phyloP scores from a whole-genome alignment of 2,797 vertebrate species.

The Cossypha dichroa region DNA sequence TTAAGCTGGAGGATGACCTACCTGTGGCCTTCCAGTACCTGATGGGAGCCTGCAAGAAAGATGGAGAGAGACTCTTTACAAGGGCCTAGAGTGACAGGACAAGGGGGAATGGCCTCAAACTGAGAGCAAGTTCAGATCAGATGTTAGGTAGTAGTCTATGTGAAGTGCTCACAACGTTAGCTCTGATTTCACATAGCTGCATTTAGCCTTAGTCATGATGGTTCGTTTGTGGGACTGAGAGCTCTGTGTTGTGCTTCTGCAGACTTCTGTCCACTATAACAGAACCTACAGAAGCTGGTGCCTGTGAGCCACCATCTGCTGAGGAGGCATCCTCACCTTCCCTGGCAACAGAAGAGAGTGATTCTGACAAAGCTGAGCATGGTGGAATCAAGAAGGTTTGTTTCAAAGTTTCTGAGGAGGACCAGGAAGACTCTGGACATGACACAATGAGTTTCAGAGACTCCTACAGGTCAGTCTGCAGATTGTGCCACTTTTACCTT shows the following conservation, averaged over 20 bases:
- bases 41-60: background rate
- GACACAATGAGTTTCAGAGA: constrained; percentile 99
- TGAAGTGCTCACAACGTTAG: background rate
- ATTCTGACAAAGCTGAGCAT: constrained; percentile 88
- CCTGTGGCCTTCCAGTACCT: background rate
- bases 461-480: constrained; percentile 89
- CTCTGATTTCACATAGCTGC: background rate
- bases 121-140: background rate
- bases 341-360: constrained; percentile 83
- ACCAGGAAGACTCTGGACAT: constrained; percentile 97
- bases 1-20: background rate
- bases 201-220: background rate
- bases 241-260: background rate
- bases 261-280: constrained; percentile 88
- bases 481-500: background rate
- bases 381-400: constrained; percentile 93
- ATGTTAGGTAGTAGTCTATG: background rate
- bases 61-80: background rate
- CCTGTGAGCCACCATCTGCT: constrained; percentile 78
- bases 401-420: constrained; percentile 96
- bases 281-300: constrained; percentile 84
- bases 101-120: background rate
- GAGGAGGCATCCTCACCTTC: constrained; percentile 81
- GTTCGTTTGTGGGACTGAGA: background rate
- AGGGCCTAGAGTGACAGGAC: background rate